Conservation (phyloP, 2,888 invertebrate species). For the Colostygia pectinataria region DNA sequence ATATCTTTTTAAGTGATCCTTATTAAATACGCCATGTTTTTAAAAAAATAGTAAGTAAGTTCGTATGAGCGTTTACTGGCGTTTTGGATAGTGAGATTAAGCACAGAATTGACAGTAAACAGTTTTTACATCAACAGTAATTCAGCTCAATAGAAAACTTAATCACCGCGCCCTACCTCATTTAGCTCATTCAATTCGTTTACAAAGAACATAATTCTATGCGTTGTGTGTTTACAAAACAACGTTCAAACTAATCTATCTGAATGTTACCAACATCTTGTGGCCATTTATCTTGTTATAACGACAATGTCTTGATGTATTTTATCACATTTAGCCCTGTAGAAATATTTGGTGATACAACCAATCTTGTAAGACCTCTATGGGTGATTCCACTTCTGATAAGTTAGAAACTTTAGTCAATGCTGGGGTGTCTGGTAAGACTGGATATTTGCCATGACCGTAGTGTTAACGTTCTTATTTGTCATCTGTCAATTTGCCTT, state of each 20-base stretch:
- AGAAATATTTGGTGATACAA: slow-evolving; percentile 68
- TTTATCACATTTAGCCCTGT: slow-evolving; percentile 77
- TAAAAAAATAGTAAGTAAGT: too few relatives aligned
- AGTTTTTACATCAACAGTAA: slow-evolving; percentile 9
- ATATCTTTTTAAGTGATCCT: too few relatives aligned
- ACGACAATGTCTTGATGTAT: slow-evolving; percentile 81
- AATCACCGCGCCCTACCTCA: slow-evolving; percentile 26
- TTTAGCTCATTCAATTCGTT: slow-evolving; percentile 37
- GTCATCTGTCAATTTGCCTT: slow-evolving; percentile 81
- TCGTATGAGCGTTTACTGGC: too few relatives aligned
- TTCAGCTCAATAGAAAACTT: slow-evolving; percentile 8
- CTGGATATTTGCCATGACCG: slow-evolving; percentile 59
- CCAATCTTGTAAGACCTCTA: slow-evolving; percentile 48
- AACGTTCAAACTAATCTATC: slow-evolving; percentile 60
- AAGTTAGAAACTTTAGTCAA: slow-evolving; percentile 10
- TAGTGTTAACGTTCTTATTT: slow-evolving; percentile 79
- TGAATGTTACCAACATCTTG: slow-evolving; percentile 63
- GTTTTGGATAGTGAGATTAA: too few relatives aligned
- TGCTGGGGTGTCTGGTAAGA: slow-evolving; percentile 37
- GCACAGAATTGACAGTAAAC: not conserved
- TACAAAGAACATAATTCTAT: slow-evolving; percentile 43
- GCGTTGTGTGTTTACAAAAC: slow-evolving; percentile 50
- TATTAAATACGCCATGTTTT: too few relatives aligned
- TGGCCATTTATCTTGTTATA: slow-evolving; percentile 72
- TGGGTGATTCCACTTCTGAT: slow-evolving; percentile 32